phyloP scores from a whole-genome alignment of 2,113 vertebrate genomes.

The Burhinus oedicnemus region DNA sequence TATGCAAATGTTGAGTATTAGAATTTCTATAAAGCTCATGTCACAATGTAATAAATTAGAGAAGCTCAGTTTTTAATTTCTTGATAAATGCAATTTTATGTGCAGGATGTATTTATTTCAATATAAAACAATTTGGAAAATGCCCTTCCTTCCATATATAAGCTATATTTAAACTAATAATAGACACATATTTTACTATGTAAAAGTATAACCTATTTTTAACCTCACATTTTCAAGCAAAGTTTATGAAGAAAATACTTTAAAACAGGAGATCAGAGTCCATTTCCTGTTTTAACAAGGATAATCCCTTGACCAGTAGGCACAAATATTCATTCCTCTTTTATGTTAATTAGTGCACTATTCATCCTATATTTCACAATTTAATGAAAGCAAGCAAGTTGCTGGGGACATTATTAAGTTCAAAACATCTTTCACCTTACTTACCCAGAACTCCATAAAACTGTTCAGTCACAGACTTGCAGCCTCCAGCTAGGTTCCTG shows the following conservation, averaged over 20 bases:
- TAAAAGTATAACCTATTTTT: constrained; percentile 42
- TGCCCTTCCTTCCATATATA: background rate
- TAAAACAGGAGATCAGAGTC: constrained; percentile 26
- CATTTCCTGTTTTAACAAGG: constrained; percentile 59
- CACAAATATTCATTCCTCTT: constrained; percentile 37
- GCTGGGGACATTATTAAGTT: background rate
- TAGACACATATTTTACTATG: background rate
- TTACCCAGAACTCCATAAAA: constrained; percentile 42
- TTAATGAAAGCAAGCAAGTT: constrained; percentile 29
- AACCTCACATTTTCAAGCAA: background rate
- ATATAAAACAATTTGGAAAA: background rate
- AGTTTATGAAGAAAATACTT: constrained; percentile 47
- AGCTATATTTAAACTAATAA: background rate
- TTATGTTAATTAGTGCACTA: constrained; percentile 9
- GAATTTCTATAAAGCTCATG: background rate
- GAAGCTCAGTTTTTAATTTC: background rate
- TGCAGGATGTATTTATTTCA: background rate
- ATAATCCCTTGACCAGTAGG: constrained; percentile 52
- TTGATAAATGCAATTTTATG: background rate
- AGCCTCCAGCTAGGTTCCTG: constrained; percentile 42
- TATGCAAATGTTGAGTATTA: background rate
- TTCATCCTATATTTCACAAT: constrained; percentile 2
- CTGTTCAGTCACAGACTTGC: constrained; percentile 41
- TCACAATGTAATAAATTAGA: background rate
- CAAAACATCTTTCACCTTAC: constrained; percentile 42